These are phyloP conservation scores for Aspidapion aeneum DNA, from an alignment of 2,888 invertebrate species.

Conservation along the genomic window DNA sequence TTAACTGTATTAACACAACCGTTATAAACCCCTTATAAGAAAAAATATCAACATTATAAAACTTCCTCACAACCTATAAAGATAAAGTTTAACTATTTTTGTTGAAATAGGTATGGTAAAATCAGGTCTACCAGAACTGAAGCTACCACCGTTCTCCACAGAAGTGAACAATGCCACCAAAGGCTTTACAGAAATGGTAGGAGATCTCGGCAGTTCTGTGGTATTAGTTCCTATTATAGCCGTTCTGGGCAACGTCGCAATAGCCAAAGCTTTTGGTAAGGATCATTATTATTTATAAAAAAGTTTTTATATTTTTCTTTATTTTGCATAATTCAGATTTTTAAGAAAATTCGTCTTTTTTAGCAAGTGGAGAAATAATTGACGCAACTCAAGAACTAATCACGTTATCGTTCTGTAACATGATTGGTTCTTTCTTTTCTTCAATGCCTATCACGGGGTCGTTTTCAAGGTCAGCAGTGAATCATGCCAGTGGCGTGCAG, in stretches of 20 bases:
- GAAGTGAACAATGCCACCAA: slow-evolving; percentile 57
- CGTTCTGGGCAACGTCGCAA: slow-evolving; percentile 90
- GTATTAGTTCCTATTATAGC: slow-evolving; percentile 85
- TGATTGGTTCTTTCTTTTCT: slow-evolving; percentile 82
- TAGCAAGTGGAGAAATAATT: slow-evolving; percentile 73
- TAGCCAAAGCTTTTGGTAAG: slow-evolving; percentile 90
- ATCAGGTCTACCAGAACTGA: slow-evolving; percentile 69
- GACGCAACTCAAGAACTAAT: slow-evolving; percentile 89
- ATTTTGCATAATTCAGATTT: slow-evolving; percentile 5
- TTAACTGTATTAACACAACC: too few relatives aligned
- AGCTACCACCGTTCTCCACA: slow-evolving; percentile 69
- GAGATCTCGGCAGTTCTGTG: slow-evolving; percentile 81
- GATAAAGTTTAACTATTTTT: too few relatives aligned
- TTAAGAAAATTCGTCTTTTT: slow-evolving; percentile 30
- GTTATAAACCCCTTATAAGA: too few relatives aligned
- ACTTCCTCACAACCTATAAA: too few relatives aligned
- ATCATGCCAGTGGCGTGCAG: slow-evolving; percentile 90
- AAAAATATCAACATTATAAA: too few relatives aligned
- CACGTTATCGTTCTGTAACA: slow-evolving; percentile 80
- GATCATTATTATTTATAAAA: slow-evolving; percentile 24
- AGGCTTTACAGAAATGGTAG: slow-evolving; percentile 65
- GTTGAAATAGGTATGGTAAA: slow-evolving; percentile 53
- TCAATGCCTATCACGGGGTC: slow-evolving; percentile 92
- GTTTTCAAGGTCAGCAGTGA: slow-evolving; percentile 87
- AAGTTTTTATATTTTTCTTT: not conserved